phyloP scores from a whole-genome alignment of 2,113 vertebrate species.

The Xenus cinereus region DNA sequence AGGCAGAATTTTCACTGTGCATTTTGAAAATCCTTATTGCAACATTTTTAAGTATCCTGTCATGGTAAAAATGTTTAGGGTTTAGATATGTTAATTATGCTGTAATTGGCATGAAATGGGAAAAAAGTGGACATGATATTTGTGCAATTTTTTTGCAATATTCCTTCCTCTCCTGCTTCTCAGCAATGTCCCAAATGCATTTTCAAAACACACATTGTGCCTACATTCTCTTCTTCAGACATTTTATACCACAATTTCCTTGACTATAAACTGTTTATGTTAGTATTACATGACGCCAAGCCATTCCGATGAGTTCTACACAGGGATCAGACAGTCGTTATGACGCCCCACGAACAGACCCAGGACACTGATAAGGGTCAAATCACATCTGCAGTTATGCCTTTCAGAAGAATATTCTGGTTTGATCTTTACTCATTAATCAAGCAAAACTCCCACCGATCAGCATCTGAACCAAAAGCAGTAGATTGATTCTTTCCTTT shows the following conservation, averaged over 20 bases:
- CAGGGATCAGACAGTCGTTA: not conserved
- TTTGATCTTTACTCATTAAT: not conserved
- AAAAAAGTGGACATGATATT: not conserved
- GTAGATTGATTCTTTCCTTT: not conserved
- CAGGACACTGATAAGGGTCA: not conserved
- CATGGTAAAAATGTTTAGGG: not conserved
- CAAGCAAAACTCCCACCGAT: not conserved
- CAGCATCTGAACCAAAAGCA: not conserved
- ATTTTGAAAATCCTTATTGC: not conserved
- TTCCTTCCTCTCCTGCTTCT: not conserved
- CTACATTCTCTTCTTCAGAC: not conserved
- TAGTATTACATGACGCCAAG: not conserved
- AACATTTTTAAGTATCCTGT: not conserved
- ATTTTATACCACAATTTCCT: slow-evolving; percentile 33
- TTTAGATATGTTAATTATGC: not conserved
- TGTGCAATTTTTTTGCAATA: not conserved
- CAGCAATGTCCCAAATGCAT: not conserved
- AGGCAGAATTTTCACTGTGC: not conserved
- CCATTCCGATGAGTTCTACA: not conserved
- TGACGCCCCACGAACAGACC: not conserved
- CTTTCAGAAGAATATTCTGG: not conserved
- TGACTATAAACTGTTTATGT: slow-evolving; percentile 22
- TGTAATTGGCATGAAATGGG: not conserved
- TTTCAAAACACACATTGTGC: not conserved
- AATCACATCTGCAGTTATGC: not conserved